Base-by-base conservation (phyloP, 2,888 invertebrate species). In the Hoplodrina blanda region DNA sequence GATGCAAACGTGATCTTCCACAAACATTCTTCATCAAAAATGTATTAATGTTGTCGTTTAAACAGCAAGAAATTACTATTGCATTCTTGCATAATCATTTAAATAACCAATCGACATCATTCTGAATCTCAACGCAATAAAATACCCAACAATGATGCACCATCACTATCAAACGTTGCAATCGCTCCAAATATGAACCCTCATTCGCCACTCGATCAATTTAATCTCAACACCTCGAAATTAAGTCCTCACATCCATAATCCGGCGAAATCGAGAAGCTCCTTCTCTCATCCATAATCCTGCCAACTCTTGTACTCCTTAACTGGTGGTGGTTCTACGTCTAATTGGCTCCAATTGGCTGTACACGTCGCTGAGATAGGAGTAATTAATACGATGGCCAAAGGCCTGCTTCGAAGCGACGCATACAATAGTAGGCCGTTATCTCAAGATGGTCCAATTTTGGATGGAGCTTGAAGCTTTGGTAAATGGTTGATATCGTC, bases 281-380 rank as follows among this genome's bases (percentile, higher is more conserved):
- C 70, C 72, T 71, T 41, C n/a, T 73, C 19, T 54, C 20, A 50
- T 66, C 72, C n/a, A 60, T 72, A 69, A 70, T 61, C 73, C 78
- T 55, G 55, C 37, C 33, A 62, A 52, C 62, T 69, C 44, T 55
- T 61, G 61, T 63, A 17, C 76, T 79, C 77, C 82, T 74, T 64
- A 70, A 82, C 68, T 25, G 20, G 61, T 63, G 60, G 65, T 74
- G 62, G 70, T 76, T 73, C 56, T 85, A 69, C 76, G 76, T 83
- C 86, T 92, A 92, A 92, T 92, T 91, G 91, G 73, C 81, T 85
- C 82, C 89, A 92, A 92, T 92, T 91, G 91, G 85, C 82, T 85
- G 71, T 80, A 88, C 89, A 88, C 86, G 87, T 84, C 73, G 79
- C 75, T 46, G 78, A 87, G 91, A 93, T 92, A 88, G 73, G 85